A percentile compares a stretch with the other conserved stretches of the same genome.
Evolutionary conservation across 2,797 vertebrate genomes (phyloP).

Genomic region (Phalloptychus januarius): DNA sequence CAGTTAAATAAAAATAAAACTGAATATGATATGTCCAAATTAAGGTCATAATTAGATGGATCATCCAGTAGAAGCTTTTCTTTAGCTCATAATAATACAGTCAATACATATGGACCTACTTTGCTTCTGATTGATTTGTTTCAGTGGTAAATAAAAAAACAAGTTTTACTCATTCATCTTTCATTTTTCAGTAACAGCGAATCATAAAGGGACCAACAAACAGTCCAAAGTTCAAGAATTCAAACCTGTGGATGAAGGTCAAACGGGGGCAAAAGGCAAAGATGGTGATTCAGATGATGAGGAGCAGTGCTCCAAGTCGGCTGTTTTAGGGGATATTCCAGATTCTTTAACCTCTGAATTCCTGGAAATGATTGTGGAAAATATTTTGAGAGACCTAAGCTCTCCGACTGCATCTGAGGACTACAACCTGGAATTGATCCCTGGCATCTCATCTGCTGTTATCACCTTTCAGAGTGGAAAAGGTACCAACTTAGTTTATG

Average conservation of each 20-base stretch:
- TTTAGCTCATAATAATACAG: not conserved
- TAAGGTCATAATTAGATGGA: not conserved
- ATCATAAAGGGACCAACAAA: not conserved
- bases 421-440: conserved; percentile 72
- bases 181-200: conserved; percentile 31
- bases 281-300: conserved; percentile 30
- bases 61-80: not conserved
- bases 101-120: not conserved
- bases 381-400: conserved; percentile 52
- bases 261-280: not conserved
- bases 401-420: conserved; percentile 33
- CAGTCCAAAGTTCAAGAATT: not conserved
- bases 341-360: conserved; percentile 38
- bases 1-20: not conserved
- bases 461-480: conserved; percentile 71
- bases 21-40: not conserved
- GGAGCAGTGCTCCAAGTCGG: conserved; percentile 36
- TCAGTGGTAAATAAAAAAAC: not conserved
- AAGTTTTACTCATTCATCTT: not conserved
- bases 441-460: conserved; percentile 62
- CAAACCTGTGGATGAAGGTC: conserved; percentile 15
- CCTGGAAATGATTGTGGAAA: conserved; percentile 79
- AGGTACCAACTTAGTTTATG: conserved; percentile 52
- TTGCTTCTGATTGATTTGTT: not conserved
- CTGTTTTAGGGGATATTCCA: conserved; percentile 68